Conservation (phyloP, 2,888 invertebrate genomes). For the Pristionchus entomophagus region DNA sequence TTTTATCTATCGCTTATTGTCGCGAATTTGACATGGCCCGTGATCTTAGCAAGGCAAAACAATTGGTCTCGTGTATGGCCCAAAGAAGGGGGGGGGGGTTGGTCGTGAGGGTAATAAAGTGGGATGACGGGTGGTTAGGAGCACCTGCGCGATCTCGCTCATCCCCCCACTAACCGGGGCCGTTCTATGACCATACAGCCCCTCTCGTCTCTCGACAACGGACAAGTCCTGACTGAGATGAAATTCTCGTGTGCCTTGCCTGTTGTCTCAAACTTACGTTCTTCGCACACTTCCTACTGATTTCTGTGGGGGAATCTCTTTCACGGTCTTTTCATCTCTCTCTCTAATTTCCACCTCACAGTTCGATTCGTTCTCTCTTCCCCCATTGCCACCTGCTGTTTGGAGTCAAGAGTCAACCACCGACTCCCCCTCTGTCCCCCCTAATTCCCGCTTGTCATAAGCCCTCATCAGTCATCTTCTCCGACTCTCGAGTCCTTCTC, state of each 20-base stretch:
- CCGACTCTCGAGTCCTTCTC: neutral
- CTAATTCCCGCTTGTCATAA: conserved; percentile 35
- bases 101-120: conserved; percentile 7
- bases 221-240: too few species aligned
- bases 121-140: neutral
- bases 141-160: neutral
- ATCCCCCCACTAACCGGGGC: neutral
- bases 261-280: too few species aligned
- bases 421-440: neutral
- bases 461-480: conserved; percentile 32
- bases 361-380: neutral
- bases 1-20: neutral
- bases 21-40: neutral
- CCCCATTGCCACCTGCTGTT: conserved; percentile 1
- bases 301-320: neutral
- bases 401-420: neutral
- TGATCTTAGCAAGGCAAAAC: neutral
- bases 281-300: neutral
- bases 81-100: neutral
- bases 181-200: neutral
- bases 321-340: neutral
- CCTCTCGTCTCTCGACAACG: too few species aligned
- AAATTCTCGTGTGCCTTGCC: too few species aligned
- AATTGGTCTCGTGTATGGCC: neutral
- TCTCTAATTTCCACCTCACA: neutral